Percentiles rank a stretch among this genome's conserved stretches.
Evolutionary conservation across 2,888 invertebrate genomes (phyloP).

Genomic region (Gastrophysa polygoni): DNA sequence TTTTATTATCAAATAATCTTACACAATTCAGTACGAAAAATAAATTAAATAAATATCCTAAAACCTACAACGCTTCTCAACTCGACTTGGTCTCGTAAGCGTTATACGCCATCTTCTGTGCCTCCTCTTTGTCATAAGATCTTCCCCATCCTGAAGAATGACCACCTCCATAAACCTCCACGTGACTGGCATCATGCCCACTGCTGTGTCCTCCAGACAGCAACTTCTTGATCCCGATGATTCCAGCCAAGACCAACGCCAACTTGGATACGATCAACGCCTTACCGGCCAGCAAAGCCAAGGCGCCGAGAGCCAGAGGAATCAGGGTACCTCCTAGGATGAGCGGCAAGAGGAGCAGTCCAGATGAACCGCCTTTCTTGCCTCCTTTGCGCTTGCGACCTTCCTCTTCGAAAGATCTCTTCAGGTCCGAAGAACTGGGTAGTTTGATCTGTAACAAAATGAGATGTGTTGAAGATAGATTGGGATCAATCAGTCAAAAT

Average conservation of each 20-base stretch:
- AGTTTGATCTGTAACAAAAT: conserved; percentile 69
- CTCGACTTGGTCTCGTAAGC: conserved; percentile 53
- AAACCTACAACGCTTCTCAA: conserved; percentile 27
- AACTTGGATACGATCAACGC: conserved; percentile 84
- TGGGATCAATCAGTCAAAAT: too few relatives aligned
- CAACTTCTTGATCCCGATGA: conserved; percentile 84
- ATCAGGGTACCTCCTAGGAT: conserved; percentile 81
- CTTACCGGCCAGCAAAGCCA: conserved; percentile 83
- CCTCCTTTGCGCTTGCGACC: conserved; percentile 75
- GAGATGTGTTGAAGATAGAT: background rate
- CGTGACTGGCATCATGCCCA: conserved; percentile 68
- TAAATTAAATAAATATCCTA: conserved; percentile 48
- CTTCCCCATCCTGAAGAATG: conserved; percentile 83
- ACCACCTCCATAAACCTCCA: conserved; percentile 66
- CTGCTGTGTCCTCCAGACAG: conserved; percentile 67
- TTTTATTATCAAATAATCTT: conserved; percentile 33
- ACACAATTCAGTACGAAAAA: conserved; percentile 38
- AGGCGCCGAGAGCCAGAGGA: conserved; percentile 80
- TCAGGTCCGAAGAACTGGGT: conserved; percentile 69
- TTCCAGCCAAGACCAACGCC: conserved; percentile 80
- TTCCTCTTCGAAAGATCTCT: conserved; percentile 67
- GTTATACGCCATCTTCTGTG: conserved; percentile 67
- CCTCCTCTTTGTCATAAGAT: conserved; percentile 59
- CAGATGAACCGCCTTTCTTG: conserved; percentile 74
- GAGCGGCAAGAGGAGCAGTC: conserved; percentile 77